A percentile compares a stretch with the other conserved stretches of the same genome.
Conservation (phyloP, 2,888 invertebrate genomes). For the Calliscelio sp. region DNA sequence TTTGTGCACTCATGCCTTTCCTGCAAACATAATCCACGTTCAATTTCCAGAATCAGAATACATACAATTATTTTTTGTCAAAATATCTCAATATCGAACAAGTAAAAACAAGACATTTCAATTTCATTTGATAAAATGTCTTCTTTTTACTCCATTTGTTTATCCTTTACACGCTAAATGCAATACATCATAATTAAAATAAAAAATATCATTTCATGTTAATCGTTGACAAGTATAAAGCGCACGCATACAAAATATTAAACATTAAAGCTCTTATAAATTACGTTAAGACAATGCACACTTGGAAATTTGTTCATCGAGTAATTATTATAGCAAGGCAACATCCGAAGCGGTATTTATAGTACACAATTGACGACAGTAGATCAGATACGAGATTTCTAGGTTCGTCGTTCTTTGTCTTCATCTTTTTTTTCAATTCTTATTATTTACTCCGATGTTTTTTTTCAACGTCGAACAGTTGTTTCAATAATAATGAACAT, state of each 20-base stretch:
- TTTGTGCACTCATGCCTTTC: conserved; percentile 80
- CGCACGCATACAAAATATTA: conserved; percentile 52
- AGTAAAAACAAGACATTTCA: conserved; percentile 38
- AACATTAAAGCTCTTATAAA: conserved; percentile 63
- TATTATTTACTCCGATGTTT: background rate
- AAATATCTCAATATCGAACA: no score
- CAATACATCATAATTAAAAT: conserved; percentile 25
- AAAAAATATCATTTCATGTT: conserved; percentile 10
- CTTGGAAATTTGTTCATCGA: conserved; percentile 65
- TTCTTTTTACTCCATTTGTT: background rate
- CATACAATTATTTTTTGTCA: no score
- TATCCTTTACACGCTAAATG: conserved; percentile 46
- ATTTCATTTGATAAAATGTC: conserved; percentile 1
- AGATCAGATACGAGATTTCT: conserved; percentile 68
- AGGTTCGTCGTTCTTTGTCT: conserved; percentile 11
- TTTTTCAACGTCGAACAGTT: conserved; percentile 39
- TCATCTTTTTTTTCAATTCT: background rate
- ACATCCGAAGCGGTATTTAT: conserved; percentile 62
- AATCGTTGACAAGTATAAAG: conserved; percentile 40
- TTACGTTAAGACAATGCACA: conserved; percentile 59
- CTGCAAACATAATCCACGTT: conserved; percentile 48
- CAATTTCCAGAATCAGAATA: no score
- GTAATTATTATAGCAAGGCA: conserved; percentile 68
- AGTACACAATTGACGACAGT: conserved; percentile 64
- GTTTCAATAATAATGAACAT: conserved; percentile 47